Evolutionary conservation across 2,888 invertebrate genomes (phyloP), one percentile per base, ranked within the genome.

Genomic region (Gandaritis pyraliata): DNA sequence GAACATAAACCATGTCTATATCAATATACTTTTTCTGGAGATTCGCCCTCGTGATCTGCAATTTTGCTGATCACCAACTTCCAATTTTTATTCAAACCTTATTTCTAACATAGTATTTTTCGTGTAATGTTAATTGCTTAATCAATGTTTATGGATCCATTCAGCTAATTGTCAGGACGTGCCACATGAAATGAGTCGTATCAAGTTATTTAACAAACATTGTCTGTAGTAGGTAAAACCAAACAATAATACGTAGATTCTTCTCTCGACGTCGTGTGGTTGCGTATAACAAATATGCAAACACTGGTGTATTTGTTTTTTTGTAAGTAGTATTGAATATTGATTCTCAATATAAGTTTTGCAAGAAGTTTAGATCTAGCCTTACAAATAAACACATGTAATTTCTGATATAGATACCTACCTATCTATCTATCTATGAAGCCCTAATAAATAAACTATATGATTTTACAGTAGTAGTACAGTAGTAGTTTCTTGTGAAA

Each of bases 251-350:
- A 63, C 41, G 16, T 56, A 10, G 46, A 58, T 64, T 51, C 73
- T 70, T 71, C 67, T 64, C 63, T 67, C 68, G n/a, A n/a, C n/a
- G 61, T 64, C 51, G 29, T 61, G n/a, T 65, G 65, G 64, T 68
- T 70, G 66, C 69, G 67, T 69, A 73, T 68, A 65, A 66, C 75
- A 76, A 77, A 80, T 70, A 78, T 64, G 70, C 69, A 74, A 76
- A 79, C 70, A 74, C 6, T 49, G 52, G 18, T 36, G n/a, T 65
- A 51, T 56, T 54, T 61, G 41, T 53, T 33, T 53, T 11, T 30
- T 41, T 49, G 58, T 58, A n/a, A n/a, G n/a, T n/a, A 51, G 53
- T 61, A 64, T 56, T 53, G 41, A 46, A 41, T 33, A 52, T 50
- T 54, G 29, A 56, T 58, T 33, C 51, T 53, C 41, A 48, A 12